Evolutionary conservation across 2,797 vertebrate species (phyloP).

Genomic region (Allobates femoralis): DNA sequence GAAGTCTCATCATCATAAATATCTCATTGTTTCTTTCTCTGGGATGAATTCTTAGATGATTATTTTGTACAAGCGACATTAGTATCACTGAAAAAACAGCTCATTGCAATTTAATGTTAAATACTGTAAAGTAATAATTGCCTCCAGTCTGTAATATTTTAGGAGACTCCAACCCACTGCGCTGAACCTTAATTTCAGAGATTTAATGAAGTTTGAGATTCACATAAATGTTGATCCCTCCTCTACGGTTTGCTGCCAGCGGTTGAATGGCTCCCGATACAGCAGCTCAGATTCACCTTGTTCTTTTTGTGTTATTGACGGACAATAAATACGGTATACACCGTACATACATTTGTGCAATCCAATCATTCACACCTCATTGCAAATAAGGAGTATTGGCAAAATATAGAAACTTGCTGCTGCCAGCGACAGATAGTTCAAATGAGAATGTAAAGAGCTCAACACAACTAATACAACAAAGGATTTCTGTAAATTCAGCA

Average conservation of each 20-base stretch:
- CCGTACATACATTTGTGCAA: no score
- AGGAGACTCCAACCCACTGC: not conserved
- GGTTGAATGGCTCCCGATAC: not conserved
- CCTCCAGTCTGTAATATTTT: not conserved
- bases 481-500: no score
- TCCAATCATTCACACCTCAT: no score
- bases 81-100: conserved; percentile 30
- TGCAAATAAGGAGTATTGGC: no score
- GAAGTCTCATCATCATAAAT: conserved; percentile 31
- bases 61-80: not conserved
- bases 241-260: not conserved
- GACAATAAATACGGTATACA: no score
- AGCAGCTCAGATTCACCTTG: not conserved
- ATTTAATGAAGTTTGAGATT: not conserved
- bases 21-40: conserved; percentile 27
- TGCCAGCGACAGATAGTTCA: no score
- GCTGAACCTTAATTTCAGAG: not conserved
- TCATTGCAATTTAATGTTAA: conserved; percentile 20
- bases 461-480: no score
- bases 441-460: no score
- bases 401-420: no score
- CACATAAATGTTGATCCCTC: not conserved
- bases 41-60: conserved; percentile 22
- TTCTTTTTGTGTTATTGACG: not conserved
- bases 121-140: conserved; percentile 28